phyloP scores from a whole-genome alignment of 2,888 invertebrate species.

The Himalopsyche kuldschensis region DNA sequence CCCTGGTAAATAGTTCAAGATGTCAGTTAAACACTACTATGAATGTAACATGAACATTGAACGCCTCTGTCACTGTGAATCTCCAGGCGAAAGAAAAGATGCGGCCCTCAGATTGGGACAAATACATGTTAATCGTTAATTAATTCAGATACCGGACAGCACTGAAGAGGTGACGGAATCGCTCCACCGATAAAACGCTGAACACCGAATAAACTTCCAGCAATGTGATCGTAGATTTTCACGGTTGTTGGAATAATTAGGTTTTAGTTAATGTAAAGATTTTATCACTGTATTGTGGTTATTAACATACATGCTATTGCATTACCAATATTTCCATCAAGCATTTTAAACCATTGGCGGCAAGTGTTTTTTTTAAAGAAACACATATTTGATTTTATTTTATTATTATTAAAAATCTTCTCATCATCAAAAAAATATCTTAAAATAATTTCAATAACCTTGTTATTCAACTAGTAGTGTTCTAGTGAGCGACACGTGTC shows the following conservation, averaged over 20 bases:
- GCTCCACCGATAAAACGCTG: neutral
- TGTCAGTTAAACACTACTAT: too few species aligned
- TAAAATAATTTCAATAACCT: too few species aligned
- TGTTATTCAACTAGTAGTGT: too few species aligned
- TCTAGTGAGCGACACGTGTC: too few species aligned
- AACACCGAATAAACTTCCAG: neutral
- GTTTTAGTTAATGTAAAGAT: neutral
- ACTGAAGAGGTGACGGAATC: neutral
- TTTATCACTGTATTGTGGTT: neutral
- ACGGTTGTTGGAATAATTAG: neutral
- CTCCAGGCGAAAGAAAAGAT: constrained; percentile 12
- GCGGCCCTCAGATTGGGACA: constrained; percentile 22
- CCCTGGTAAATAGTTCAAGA: too few species aligned
- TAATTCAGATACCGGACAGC: constrained; percentile 31
- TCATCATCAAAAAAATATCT: too few species aligned
- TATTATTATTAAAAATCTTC: too few species aligned
- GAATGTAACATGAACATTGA: neutral
- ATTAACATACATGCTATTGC: neutral
- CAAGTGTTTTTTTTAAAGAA: neutral
- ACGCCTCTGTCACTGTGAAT: neutral
- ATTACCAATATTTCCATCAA: neutral
- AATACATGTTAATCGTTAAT: constrained; percentile 38
- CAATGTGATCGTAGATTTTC: neutral
- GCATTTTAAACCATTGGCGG: neutral
- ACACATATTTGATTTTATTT: too few species aligned